Percentiles rank a stretch among this genome's conserved stretches.
Conservation (phyloP, 1,140 invertebrate genomes). For the Whitmania pigra region DNA sequence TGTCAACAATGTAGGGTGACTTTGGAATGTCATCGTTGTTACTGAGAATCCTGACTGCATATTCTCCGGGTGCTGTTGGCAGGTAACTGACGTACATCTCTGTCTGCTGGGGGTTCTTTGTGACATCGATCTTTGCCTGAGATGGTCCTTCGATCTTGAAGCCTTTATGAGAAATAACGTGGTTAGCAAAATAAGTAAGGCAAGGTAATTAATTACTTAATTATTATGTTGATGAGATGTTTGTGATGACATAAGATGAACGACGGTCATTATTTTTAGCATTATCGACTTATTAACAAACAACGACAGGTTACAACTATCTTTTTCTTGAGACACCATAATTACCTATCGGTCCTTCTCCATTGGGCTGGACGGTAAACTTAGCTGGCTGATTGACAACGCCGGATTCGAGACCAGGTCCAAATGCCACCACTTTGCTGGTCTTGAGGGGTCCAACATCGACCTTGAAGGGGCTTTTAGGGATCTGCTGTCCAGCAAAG, state of each 20-base stretch:
- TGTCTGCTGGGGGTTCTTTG: slow-evolving; percentile 67
- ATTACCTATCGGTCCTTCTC: slow-evolving; percentile 45
- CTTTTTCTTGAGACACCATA: too few relatives aligned
- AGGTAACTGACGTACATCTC: slow-evolving; percentile 70
- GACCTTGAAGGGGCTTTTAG: slow-evolving; percentile 60
- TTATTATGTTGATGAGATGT: too few relatives aligned
- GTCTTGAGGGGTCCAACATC: slow-evolving; percentile 63
- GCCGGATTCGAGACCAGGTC: slow-evolving; percentile 65
- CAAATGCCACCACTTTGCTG: slow-evolving; percentile 65
- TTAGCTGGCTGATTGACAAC: slow-evolving; percentile 61
- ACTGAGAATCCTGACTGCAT: slow-evolving; percentile 75
- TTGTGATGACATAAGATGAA: too few relatives aligned
- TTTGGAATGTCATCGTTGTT: slow-evolving; percentile 48
- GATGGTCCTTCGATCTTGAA: slow-evolving; percentile 81
- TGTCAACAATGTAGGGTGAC: slow-evolving; percentile 41
- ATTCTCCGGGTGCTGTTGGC: slow-evolving; percentile 72
- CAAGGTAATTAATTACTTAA: too few relatives aligned
- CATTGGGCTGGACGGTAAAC: slow-evolving; percentile 73
- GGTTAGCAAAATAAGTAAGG: too few relatives aligned
- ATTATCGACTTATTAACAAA: too few relatives aligned
- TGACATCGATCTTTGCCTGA: slow-evolving; percentile 71
- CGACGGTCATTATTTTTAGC: too few relatives aligned
- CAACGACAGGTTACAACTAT: too few relatives aligned
- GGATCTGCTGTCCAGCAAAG: slow-evolving; percentile 61
- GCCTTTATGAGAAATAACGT: slow-evolving; percentile 41